Evolutionary conservation across 2,888 invertebrate species (phyloP), one percentile per base, ranked within the genome.

Genomic region (Desoria tigrina): DNA sequence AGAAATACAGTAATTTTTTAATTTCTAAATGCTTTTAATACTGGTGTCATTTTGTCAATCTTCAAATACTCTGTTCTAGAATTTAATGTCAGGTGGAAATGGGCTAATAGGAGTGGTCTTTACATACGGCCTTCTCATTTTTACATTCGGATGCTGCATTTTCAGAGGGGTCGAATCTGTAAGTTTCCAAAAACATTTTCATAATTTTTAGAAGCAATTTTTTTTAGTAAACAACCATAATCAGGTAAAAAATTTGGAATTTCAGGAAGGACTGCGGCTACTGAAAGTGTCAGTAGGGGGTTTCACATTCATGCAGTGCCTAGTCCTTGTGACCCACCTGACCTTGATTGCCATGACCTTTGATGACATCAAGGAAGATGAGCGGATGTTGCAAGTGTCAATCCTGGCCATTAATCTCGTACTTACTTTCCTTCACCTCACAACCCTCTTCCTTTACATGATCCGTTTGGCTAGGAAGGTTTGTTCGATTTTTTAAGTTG

Each of bases 251-350:
- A 6, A 6, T 45, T 23, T 42, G 50, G 54, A n/a, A 9, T 9
- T 7, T 26, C 49, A 71, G 71, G 63, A 66, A 53, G 64, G 66
- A 1, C 39, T 71, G n/a, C 28, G 64, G n/a, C 49, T 66, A 1
- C 54, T 71, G 7, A 71, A 71, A 64, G 68, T 71, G 16, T 45
- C 64, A 3, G 71, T 71, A 9, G 71, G 71, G 37, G 68, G 71
- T 6, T 68, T 71, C 37, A 71, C 71, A 18, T 58, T 71, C 24
- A 63, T 71, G n/a, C 71, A 71, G 45, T 53, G 60, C 18, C 60
- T 71, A 28, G 65, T 71, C 4, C 49, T 71, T 14, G 61, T 71
- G 26, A 68, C 66, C 0, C 71, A 71, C 37, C 55, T 68, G 26
- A 63, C 65, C 7, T 61, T 71, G 2, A 42, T 71, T 28, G 65